Conservation (phyloP, 2,113 vertebrate species). For the Corapipo altera region DNA sequence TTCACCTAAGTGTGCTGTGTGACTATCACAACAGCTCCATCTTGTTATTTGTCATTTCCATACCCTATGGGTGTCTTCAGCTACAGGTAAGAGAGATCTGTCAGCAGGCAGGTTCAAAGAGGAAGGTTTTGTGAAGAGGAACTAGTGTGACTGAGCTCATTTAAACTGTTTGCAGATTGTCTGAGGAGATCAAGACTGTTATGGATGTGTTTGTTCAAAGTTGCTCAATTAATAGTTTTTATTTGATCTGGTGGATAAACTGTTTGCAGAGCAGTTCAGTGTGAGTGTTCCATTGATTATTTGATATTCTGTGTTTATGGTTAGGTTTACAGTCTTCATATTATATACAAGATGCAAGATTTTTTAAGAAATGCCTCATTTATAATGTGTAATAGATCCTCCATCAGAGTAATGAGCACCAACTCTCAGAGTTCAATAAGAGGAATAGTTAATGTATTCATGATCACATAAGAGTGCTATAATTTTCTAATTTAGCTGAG, state of each 20-base stretch:
- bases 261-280: constrained; percentile 57
- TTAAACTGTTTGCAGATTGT: constrained; percentile 58
- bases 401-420: constrained; percentile 8
- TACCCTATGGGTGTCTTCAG: not conserved
- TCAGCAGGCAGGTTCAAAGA: constrained; percentile 19
- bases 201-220: constrained; percentile 63
- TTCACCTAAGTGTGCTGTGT: rapidly evolving
- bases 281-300: constrained; percentile 49
- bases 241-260: constrained; percentile 60
- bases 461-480: not conserved
- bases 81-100: not conserved
- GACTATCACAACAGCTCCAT: not conserved
- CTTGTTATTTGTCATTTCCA: not conserved
- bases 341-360: not conserved
- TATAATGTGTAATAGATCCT: not conserved
- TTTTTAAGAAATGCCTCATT: constrained; percentile 48
- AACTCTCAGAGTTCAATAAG: not conserved
- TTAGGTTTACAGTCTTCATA: not conserved
- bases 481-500: not conserved
- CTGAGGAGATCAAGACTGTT: constrained; percentile 55
- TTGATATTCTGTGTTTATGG: constrained; percentile 46
- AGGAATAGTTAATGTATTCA: not conserved
- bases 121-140: not conserved
- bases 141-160: constrained; percentile 22
- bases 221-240: constrained; percentile 67